A percentile compares a stretch with the other conserved stretches of the same genome.
Conservation (phyloP, 2,888 invertebrate genomes). For the Eupithecia abbreviata region DNA sequence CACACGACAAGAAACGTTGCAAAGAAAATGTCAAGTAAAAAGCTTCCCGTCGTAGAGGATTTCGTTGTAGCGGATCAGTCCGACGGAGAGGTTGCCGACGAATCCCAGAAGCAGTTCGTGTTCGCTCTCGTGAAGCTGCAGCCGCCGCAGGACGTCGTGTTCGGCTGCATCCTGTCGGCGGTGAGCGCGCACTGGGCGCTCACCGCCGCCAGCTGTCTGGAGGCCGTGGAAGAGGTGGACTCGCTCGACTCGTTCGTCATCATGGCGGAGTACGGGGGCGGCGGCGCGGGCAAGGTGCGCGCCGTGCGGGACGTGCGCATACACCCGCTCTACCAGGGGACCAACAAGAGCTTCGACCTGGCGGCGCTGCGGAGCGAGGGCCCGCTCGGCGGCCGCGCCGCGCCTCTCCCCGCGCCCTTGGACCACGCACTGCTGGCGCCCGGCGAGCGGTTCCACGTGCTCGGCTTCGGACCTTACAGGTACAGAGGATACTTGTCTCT, state of each 20-base stretch:
- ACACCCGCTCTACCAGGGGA: constrained; percentile 64
- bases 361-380: constrained; percentile 60
- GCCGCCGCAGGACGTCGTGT: constrained; percentile 58
- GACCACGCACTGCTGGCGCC: constrained; percentile 62
- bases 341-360: constrained; percentile 58
- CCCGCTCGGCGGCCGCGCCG: constrained; percentile 41
- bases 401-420: constrained; percentile 53
- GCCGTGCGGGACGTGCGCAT: constrained; percentile 58
- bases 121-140: constrained; percentile 65
- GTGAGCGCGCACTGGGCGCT: constrained; percentile 62
- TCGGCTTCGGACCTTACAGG: constrained; percentile 70
- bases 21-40: background rate
- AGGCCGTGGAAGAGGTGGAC: constrained; percentile 68
- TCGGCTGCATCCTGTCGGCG: constrained; percentile 70
- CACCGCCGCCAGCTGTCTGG: constrained; percentile 74
- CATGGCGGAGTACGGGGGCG: constrained; percentile 56
- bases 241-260: constrained; percentile 69
- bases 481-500: constrained; percentile 31
- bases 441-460: constrained; percentile 62
- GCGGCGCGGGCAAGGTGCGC: constrained; percentile 49
- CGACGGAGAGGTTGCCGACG: constrained; percentile 51
- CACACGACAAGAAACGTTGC: background rate
- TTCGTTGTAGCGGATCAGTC: constrained; percentile 37
- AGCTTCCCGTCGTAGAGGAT: constrained; percentile 11
- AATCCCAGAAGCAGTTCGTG: constrained; percentile 47